Base-by-base conservation (phyloP, 2,888 invertebrate genomes). In the Trissolcus brochymenae region DNA sequence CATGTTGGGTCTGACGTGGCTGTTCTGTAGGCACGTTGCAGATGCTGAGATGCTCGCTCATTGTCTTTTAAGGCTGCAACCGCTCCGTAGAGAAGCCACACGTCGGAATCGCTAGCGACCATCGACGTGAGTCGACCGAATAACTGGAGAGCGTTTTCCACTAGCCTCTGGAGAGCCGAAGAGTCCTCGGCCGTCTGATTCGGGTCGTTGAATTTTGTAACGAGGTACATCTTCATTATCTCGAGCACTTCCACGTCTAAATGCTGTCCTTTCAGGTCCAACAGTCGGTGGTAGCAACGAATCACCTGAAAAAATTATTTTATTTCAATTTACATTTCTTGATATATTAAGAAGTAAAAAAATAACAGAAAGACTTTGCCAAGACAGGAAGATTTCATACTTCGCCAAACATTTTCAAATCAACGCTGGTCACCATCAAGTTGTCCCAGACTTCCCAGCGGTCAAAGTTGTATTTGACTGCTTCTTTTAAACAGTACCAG, bases 391-490 rank as follows among this genome's bases (percentile, higher is more conserved):
- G 29, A 14, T 9, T 25, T 25, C 19, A 41, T 80, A 90, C 94
- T 88, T 98, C 96, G 64, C 94, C 93, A 87, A 96, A 95, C 86
- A 96, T 94, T 0, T 94, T 94, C 13, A 96, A 94, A 86, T 98
- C 98, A 79, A 95, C 93, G 83, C 96, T 95, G 25, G 98, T 95
- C 25, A 95, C 90, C 90, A 99, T 92, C 67, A 95, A 94, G 90
- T 99, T 99, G 87, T 98, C 98, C 99, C 99, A 99, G 0, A 94
- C 90, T 91, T 95, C 94, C 97, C 98, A 98, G 87, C 96, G 96
- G 84, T 97, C 96, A 87, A 94, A 98, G 90, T 96, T 97, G 88
- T 95, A 98, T 87, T 95, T 94, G 0, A 98, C 89, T 0, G 99
- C 95, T 89, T 99, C 98, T 84, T 95, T 93, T 0, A 98, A 90